Base-by-base conservation (phyloP, 1,140 invertebrate genomes). In the Bicyclus anynana region DNA sequence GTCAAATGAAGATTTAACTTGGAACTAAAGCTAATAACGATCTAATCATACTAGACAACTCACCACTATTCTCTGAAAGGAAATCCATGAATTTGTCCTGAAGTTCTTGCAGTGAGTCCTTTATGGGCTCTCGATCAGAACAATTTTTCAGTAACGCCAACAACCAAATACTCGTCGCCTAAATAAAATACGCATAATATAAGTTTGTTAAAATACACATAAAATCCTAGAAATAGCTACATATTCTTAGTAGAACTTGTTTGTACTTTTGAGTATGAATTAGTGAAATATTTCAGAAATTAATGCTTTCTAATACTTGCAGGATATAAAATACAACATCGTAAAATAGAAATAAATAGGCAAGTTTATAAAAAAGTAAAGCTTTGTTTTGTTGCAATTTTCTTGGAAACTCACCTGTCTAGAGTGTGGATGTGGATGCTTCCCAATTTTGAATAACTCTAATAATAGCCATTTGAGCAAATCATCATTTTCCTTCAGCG, bases 41-140 rank as follows among this genome's bases (percentile, higher is more conserved):
- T 0, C 13, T 16, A 10, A 12, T 14, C 16, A 5, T 26, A 18
- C 75, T n/a, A 35, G 13, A 35, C 0, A 5, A 40, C 89, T 76
- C 89, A 97, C 96, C 96, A 86, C 95, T 97, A 80, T 94, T 96
- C 82, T 98, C 97, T 1, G 94, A 94, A 4, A 99, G 88, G 58
- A 96, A 92, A 73, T 94, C 93, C 91, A 97, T 96, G 71, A 98
- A 98, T 3, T 94, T 93, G 63, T 92, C 91, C 81, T 99, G 97
- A 29, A 98, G 90, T 9, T 86, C 75, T 40, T 91, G 84, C 33
- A 98, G 87, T 55, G 91, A 91, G 23, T 90, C 88, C 63, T 93
- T 91, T 23, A 97, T 89, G 0, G 92, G 91, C 42, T 90, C 87
- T 16, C 94, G 90, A 37, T 93, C 91, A 7, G 92, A 89, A 77